phyloP scores from a whole-genome alignment of 2,797 vertebrate species.

The Coregonus sp. region DNA sequence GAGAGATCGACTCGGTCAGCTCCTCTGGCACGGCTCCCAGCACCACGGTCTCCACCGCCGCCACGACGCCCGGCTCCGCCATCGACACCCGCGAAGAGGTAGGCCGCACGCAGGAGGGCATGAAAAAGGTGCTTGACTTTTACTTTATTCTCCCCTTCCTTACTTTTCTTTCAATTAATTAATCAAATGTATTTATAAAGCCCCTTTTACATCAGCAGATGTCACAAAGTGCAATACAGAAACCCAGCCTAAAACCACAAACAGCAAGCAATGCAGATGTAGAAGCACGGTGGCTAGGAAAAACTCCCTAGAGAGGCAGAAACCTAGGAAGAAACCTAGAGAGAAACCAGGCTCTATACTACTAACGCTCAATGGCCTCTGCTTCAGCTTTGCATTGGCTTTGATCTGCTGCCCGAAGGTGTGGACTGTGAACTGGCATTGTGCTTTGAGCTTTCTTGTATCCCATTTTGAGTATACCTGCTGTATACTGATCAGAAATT shows the following conservation, averaged over 20 bases:
- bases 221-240: too few relatives aligned
- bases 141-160: slow-evolving; percentile 69
- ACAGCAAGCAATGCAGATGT: too few relatives aligned
- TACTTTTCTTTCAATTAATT: slow-evolving; percentile 4
- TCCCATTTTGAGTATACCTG: not conserved
- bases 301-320: too few relatives aligned
- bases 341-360: not conserved
- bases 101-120: slow-evolving; percentile 85
- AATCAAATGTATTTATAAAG: too few relatives aligned
- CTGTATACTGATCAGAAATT: not conserved
- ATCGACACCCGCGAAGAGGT: slow-evolving; percentile 99
- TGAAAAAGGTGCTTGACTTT: slow-evolving; percentile 77
- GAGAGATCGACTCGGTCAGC: slow-evolving; percentile 98
- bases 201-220: too few relatives aligned
- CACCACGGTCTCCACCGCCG: slow-evolving; percentile 98
- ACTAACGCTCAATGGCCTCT: slow-evolving; percentile 19
- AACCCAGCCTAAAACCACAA: too few relatives aligned
- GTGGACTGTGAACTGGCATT: not conserved
- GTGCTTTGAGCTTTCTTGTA: not conserved
- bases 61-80: slow-evolving; percentile 98
- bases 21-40: slow-evolving; percentile 97
- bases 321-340: too few relatives aligned
- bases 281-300: too few relatives aligned
- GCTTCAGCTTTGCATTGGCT: not conserved
- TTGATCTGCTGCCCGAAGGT: not conserved